A percentile compares a stretch with the other conserved stretches of the same genome.
Conservation (phyloP, 2,797 vertebrate genomes). For the Carduelis carduelis region DNA sequence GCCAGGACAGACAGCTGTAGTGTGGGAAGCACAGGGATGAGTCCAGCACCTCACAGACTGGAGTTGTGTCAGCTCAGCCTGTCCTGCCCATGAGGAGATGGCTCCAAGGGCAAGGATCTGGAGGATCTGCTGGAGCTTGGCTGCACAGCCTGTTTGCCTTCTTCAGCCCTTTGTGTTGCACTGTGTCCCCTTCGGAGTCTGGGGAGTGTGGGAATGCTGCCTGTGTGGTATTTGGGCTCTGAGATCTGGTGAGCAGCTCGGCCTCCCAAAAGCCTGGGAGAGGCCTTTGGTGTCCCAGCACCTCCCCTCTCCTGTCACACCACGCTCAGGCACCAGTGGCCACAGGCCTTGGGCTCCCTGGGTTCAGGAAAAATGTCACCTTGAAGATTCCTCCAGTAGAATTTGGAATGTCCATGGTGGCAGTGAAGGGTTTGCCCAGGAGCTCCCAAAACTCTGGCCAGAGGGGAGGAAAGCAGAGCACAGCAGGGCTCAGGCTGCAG, state of each 20-base stretch:
- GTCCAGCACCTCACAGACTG: background rate
- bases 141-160: background rate
- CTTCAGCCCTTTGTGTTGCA: background rate
- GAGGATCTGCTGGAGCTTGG: background rate
- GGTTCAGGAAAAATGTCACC: background rate
- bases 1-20: background rate
- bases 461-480: background rate
- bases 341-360: background rate
- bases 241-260: background rate
- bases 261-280: background rate
- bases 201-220: background rate
- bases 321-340: background rate
- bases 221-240: background rate
- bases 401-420: background rate
- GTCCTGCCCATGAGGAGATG: background rate
- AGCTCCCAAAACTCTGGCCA: background rate
- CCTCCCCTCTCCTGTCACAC: background rate
- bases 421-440: background rate
- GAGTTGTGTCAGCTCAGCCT: background rate
- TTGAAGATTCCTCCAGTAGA: accelerated
- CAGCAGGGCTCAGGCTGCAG: background rate
- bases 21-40: background rate
- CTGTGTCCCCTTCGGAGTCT: background rate
- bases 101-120: background rate
- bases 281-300: background rate